Evolutionary conservation across 2,113 vertebrate genomes (phyloP).

Genomic region (Poecile atricapillus): DNA sequence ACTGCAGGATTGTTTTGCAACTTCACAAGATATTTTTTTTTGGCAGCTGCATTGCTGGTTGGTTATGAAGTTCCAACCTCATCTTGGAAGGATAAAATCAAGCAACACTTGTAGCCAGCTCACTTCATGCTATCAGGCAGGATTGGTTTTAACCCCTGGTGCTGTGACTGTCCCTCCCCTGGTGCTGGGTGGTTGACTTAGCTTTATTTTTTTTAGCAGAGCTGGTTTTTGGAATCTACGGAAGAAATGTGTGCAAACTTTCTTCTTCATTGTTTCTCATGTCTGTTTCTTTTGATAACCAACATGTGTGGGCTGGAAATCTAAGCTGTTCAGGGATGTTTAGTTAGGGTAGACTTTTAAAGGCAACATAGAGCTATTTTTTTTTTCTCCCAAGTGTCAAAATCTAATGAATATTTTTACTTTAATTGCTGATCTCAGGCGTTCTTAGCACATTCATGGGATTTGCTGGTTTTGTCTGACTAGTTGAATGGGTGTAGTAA

Average conservation of each 20-base stretch:
- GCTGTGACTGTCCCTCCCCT: background rate
- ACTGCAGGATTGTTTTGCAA: background rate
- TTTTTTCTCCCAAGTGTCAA: background rate
- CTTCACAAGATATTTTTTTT: background rate
- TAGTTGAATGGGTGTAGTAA: background rate
- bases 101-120: background rate
- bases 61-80: background rate
- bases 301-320: conserved; percentile 51
- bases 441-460: background rate
- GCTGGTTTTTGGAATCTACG: background rate
- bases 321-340: conserved; percentile 16
- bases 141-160: background rate
- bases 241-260: background rate
- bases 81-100: background rate
- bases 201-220: background rate
- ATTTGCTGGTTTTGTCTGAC: background rate
- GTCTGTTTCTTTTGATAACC: conserved; percentile 32
- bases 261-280: background rate
- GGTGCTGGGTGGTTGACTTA: background rate
- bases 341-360: conserved; percentile 15
- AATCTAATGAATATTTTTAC: conserved; percentile 17
- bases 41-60: background rate
- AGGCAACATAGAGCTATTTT: background rate
- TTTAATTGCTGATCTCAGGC: background rate
- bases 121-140: background rate